These are phyloP conservation scores for Camponotus vicinus DNA, from an alignment of 1,140 invertebrate species.

Conservation along the genomic window DNA sequence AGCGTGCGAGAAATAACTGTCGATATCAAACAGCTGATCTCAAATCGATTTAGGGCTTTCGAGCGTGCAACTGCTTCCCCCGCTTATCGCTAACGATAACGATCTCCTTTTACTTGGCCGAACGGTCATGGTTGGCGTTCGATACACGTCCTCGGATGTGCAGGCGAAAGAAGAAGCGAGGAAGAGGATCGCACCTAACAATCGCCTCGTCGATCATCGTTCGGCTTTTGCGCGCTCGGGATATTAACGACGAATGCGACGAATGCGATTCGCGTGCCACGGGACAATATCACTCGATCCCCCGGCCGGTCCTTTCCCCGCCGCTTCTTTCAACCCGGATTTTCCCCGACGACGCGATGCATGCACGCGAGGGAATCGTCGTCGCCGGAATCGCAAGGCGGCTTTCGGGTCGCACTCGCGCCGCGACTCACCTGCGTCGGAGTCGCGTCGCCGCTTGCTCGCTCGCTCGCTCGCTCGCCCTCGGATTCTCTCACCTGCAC, in stretches of 20 bases:
- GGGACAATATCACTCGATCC: conserved; percentile 38
- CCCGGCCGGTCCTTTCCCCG: background rate
- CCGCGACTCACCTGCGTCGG: conserved; percentile 68
- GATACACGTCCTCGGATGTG: conserved; percentile 12
- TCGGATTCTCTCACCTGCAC: conserved; percentile 61
- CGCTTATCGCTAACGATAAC: conserved; percentile 28
- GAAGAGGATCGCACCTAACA: conserved; percentile 1
- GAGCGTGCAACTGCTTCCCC: conserved; percentile 22
- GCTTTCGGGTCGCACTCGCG: conserved; percentile 17
- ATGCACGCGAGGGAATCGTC: conserved; percentile 21
- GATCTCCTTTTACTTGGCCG: conserved; percentile 20
- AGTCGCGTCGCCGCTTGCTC: conserved; percentile 1
- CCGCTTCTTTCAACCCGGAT: conserved; percentile 39
- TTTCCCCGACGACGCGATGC: background rate
- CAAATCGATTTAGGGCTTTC: conserved; percentile 11
- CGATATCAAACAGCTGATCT: conserved; percentile 46
- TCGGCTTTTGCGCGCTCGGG: conserved; percentile 1
- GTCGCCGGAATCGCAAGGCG: background rate
- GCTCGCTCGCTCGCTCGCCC: conserved; percentile 19
- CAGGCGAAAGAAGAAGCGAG: background rate
- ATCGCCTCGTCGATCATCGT: conserved; percentile 33
- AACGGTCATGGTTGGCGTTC: conserved; percentile 9
- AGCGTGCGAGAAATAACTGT: conserved; percentile 16
- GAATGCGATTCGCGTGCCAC: conserved; percentile 40
- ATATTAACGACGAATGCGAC: conserved; percentile 9